Evolutionary conservation across 2,113 vertebrate species (phyloP), one percentile per base, ranked within the genome.

Genomic region (Microcebus tavaratra): DNA sequence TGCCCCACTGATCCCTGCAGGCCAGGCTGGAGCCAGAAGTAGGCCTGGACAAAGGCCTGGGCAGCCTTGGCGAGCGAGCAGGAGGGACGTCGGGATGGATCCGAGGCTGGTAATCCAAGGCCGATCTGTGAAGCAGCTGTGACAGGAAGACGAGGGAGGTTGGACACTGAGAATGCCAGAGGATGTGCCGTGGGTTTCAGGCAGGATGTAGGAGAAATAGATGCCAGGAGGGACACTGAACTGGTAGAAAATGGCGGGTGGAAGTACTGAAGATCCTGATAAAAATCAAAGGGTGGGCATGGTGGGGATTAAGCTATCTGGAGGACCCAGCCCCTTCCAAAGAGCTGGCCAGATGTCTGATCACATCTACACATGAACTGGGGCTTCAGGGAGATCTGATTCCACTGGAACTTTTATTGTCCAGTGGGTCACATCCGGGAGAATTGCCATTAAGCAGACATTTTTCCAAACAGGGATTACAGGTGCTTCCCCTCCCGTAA

Each of bases 401-500:
- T 75, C 85, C 73, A 80, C 4, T 55, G 88, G 48, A 90, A 88
- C 67, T 86, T 92, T 94, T 63, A 75, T 67, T 65, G 57, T 97
- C 85, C 59, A 93, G 87, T 55, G 78, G 72, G 93, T 93, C 70
- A 80, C 63, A 65, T 95, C 94, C 61, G 72, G 97, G 91, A 97
- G 78, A 89, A 86, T 1, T 93, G 92, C 91, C 67, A 67, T 70
- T 83, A 80, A 75, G 90, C 85, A 72, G 85, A 94, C 93, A 84
- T 95, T 97, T 96, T 94, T 88, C 98, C 97, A 96, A 96, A 96
- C 78, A 80, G 82, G 61, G 91, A 96, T 87, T 92, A 88, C 97
- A 98, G 97, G 98, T 98, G 98, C 82, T 98, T 98, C 98, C 97
- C 95, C 97, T 97, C 92, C 85, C 93, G 96, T 94, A 96, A 97